Conservation (phyloP, 2,888 invertebrate species). For the Drosophila falleni region DNA sequence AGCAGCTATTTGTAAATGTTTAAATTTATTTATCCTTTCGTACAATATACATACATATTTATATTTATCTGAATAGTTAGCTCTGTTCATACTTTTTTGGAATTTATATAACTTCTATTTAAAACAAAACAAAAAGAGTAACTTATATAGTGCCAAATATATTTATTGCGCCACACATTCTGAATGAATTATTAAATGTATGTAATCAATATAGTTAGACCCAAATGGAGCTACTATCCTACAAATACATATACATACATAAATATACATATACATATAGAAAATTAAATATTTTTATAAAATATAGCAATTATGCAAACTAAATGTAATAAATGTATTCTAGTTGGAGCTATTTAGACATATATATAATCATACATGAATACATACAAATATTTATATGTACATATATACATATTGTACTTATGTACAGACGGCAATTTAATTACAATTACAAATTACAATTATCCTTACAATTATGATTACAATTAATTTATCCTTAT, state of each 20-base stretch:
- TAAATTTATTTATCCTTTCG: constrained; percentile 33
- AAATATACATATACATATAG: constrained; percentile 38
- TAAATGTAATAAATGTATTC: constrained; percentile 54
- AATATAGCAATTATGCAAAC: constrained; percentile 55
- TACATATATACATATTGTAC: constrained; percentile 31
- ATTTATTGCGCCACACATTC: constrained; percentile 67
- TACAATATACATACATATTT: constrained; percentile 43
- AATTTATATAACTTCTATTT: constrained; percentile 40
- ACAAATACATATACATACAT: constrained; percentile 37
- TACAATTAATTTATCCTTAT: constrained; percentile 35
- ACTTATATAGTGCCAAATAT: constrained; percentile 78
- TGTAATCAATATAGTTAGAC: constrained; percentile 44
- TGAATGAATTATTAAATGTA: constrained; percentile 52
- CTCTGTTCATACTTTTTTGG: constrained; percentile 50
- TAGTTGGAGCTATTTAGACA: constrained; percentile 56
- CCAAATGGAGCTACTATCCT: constrained; percentile 35
- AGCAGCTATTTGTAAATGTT: constrained; percentile 20
- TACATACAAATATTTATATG: constrained; percentile 34
- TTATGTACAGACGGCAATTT: constrained; percentile 46
- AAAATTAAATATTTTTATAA: constrained; percentile 71
- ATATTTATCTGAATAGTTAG: constrained; percentile 42
- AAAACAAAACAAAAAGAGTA: constrained; percentile 33
- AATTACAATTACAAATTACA: constrained; percentile 34
- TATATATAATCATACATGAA: constrained; percentile 27
- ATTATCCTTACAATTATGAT: constrained; percentile 34